Conservation (phyloP, 23 tunicate species). For the Oikopleura dioica region DNA sequence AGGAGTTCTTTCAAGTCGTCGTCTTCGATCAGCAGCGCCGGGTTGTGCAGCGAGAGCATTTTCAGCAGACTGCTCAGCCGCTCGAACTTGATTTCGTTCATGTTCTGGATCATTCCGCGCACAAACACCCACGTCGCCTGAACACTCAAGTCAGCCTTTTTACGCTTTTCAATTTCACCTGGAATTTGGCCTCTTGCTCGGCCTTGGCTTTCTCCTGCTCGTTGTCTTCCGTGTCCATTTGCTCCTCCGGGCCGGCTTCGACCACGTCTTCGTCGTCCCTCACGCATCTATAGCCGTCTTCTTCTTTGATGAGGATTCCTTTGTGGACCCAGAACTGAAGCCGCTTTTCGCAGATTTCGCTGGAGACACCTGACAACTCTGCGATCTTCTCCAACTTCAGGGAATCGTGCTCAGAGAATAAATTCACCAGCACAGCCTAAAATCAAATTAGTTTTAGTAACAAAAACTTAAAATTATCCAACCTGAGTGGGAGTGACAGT, state of each 20-base stretch:
- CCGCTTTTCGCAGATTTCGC: background rate
- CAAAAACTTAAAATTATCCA: no score
- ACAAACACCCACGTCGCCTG: background rate
- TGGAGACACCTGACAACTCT: background rate
- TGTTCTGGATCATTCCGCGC: background rate
- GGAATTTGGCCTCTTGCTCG: background rate
- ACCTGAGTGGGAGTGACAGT: background rate
- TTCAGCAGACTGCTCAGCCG: background rate
- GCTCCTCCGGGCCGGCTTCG: background rate
- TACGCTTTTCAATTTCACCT: background rate
- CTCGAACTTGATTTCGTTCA: background rate
- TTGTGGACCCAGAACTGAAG: background rate
- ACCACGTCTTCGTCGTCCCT: background rate
- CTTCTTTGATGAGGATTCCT: conserved; percentile 1
- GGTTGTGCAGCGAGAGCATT: background rate
- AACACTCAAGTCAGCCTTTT: background rate
- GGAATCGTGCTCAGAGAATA: background rate
- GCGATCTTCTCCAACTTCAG: background rate
- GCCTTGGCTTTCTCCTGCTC: conserved; percentile 5
- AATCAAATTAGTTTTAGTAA: background rate
- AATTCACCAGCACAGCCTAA: background rate
- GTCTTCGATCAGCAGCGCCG: background rate
- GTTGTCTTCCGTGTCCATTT: background rate
- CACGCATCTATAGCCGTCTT: background rate
- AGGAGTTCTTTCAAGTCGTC: background rate